Evolutionary conservation across 2,113 vertebrate species (phyloP), one percentile per base, ranked within the genome.

Genomic region (Pseudolaguvia tuberculata): DNA sequence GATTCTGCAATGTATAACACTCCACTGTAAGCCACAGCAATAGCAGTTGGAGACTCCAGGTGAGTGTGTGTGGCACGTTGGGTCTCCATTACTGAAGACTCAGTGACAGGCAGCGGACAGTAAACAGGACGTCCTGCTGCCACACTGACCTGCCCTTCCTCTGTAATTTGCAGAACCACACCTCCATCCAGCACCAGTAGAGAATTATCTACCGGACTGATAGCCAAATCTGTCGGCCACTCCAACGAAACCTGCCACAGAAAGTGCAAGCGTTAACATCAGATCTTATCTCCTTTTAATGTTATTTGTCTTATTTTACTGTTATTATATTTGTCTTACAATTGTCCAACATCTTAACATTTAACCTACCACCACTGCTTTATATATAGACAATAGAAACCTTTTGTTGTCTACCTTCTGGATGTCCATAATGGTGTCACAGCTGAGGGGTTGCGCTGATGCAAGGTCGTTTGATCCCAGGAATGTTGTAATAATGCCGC

Each of bases 191-290:
- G 78, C 35, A 99, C 94, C 0, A 93, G 98, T 42, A 99, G 92
- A 31, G 97, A 98, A 85, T 99, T 98, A 84, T 99, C 97, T 94
- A 98, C 95, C 0, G 97, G 97, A 86, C 95, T 98, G 59, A 99
- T 91, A 6, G 97, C 92, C 1, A 99, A 88, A 84, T 96, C 97
- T 3, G 97, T 98, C 25, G 97, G 96, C 96, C 97, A 98, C 73
- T 99, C 97, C 85, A 98, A 87, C 78, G 95, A 94, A 47, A 99
- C 96, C 97, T 99, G 79, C 7, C 1, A 50, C 13, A 10, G 27
- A 8, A 66, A 23, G 42, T 10, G 0, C 12, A 42, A 2, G 1
- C 31, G 2, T 42, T 20, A n/a, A 5, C 59, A 42, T 39, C 59
- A 39, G 13, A 1, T 42, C n/a, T 18, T 25, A 48, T 18, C 27